phyloP scores from a whole-genome alignment of 2,797 vertebrate genomes.

The Tapera naevia region DNA sequence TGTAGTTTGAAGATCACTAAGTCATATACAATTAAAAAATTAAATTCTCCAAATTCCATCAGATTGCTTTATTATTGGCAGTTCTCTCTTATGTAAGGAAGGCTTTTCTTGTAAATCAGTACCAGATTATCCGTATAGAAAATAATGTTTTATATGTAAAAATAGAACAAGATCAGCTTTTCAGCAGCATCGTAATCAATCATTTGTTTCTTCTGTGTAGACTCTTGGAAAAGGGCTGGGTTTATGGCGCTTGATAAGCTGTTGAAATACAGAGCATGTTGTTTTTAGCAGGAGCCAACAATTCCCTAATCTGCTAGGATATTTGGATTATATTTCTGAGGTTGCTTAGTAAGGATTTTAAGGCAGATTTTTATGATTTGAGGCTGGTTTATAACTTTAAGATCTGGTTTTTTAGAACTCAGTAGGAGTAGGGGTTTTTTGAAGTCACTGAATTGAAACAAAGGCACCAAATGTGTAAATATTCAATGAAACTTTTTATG shows the following conservation, averaged over 20 bases:
- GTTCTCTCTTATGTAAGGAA: not conserved
- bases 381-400: not conserved
- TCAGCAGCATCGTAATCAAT: not conserved
- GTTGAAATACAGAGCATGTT: constrained; percentile 30
- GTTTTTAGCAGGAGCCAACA: constrained; percentile 18
- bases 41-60: not conserved
- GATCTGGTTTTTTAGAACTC: not conserved
- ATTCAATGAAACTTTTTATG: not conserved
- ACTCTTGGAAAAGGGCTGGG: not conserved
- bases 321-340: constrained; percentile 37
- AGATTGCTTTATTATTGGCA: not conserved
- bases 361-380: not conserved
- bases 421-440: accelerated
- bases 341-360: constrained; percentile 33
- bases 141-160: not conserved
- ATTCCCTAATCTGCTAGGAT: constrained; percentile 17
- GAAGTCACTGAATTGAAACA: not conserved
- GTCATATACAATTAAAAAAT: not conserved
- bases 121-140: not conserved
- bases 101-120: not conserved
- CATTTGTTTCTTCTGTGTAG: constrained; percentile 2
- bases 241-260: constrained; percentile 27
- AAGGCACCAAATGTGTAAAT: not conserved
- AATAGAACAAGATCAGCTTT: constrained; percentile 24
- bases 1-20: not conserved